Evolutionary conservation across 2,797 vertebrate genomes (phyloP).

Genomic region (Myripristis jacobus): DNA sequence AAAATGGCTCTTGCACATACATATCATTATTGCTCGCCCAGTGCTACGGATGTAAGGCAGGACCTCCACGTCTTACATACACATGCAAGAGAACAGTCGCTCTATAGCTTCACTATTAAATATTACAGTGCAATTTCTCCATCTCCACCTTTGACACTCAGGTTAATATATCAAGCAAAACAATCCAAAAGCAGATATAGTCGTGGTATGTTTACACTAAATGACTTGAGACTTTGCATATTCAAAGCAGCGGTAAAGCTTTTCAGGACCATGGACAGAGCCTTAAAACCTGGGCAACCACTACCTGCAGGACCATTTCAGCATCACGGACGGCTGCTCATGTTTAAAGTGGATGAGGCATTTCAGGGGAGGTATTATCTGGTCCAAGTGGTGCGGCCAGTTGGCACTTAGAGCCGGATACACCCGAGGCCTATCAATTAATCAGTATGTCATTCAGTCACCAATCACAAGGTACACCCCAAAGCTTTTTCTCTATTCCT

Average conservation of each 20-base stretch:
- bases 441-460: not conserved
- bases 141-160: too few relatives aligned
- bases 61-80: too few relatives aligned
- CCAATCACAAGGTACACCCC: not conserved
- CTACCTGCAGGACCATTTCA: constrained; percentile 12
- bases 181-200: not conserved
- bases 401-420: not conserved
- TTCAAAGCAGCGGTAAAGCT: too few relatives aligned
- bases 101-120: too few relatives aligned
- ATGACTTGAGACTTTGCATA: too few relatives aligned
- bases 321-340: constrained; percentile 1
- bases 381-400: not conserved
- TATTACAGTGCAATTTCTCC: too few relatives aligned
- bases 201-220: constrained; percentile 13
- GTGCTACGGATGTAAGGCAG: too few relatives aligned
- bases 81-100: too few relatives aligned
- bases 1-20: not conserved
- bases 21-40: not conserved
- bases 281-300: not conserved
- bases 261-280: too few relatives aligned
- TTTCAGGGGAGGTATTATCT: not conserved
- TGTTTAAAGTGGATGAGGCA: not conserved
- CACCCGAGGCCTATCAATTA: not conserved
- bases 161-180: not conserved
- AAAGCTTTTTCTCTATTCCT: too few relatives aligned